Conservation (phyloP, 2,888 invertebrate species). For the Ennomos quercinarius region DNA sequence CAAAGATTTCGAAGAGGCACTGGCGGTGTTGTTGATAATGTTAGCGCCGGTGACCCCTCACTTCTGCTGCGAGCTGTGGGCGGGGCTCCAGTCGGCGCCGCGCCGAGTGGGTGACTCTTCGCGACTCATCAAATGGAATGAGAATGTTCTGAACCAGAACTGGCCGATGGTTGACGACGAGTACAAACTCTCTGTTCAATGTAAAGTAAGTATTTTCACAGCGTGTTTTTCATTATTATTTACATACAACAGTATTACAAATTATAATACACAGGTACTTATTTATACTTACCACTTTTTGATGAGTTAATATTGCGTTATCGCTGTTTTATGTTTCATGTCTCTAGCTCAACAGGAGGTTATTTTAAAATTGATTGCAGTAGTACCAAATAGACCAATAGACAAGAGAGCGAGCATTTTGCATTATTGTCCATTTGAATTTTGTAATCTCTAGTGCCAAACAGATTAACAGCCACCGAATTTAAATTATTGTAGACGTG, state of each 20-base stretch:
- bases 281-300: no score
- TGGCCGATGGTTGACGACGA: constrained; percentile 92
- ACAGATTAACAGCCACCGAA: no score
- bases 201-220: constrained; percentile 81
- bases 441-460: no score
- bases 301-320: no score
- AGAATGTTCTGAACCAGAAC: constrained; percentile 89
- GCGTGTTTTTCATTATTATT: neutral
- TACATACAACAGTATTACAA: no score
- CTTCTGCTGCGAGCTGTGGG: constrained; percentile 96
- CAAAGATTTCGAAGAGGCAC: constrained; percentile 90
- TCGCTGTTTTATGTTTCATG: neutral
- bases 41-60: constrained; percentile 95
- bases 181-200: constrained; percentile 87
- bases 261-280: no score
- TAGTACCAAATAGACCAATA: no score
- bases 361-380: no score
- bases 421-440: no score
- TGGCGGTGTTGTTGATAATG: constrained; percentile 93
- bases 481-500: no score
- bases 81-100: constrained; percentile 88
- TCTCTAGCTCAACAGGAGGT: neutral
- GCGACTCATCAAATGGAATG: constrained; percentile 87
- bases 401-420: no score
- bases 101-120: constrained; percentile 79